Evolutionary conservation across 2,888 invertebrate genomes (phyloP).

Genomic region (Eudemis profundana): DNA sequence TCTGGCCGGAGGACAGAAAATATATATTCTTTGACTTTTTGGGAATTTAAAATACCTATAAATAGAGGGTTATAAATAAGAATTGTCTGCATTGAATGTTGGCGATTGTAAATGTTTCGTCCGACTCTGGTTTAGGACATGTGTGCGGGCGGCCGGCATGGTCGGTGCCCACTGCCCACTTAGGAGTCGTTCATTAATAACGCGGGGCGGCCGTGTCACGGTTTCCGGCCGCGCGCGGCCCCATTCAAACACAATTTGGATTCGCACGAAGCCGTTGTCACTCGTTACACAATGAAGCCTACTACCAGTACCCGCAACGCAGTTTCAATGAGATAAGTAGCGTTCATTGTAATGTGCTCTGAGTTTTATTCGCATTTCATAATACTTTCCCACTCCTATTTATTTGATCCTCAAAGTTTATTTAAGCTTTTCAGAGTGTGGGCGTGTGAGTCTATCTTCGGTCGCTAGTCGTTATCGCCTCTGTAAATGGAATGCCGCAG

Average conservation of each 20-base stretch:
- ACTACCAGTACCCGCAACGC: constrained; percentile 54
- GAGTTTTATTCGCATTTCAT: constrained; percentile 11
- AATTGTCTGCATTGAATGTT: background rate
- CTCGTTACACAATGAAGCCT: constrained; percentile 61
- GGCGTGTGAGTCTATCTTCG: constrained; percentile 30
- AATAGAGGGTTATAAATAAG: too few relatives aligned
- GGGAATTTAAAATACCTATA: too few relatives aligned
- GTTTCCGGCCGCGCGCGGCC: constrained; percentile 71
- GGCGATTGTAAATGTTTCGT: constrained; percentile 16
- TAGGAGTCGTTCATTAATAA: constrained; percentile 68
- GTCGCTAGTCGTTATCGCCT: constrained; percentile 20
- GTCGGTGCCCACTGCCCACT: constrained; percentile 26
- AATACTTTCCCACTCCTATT: constrained; percentile 24
- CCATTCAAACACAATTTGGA: constrained; percentile 76
- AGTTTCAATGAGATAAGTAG: constrained; percentile 48
- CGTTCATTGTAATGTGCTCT: constrained; percentile 13
- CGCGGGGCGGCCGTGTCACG: constrained; percentile 73
- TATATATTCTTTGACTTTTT: too few relatives aligned
- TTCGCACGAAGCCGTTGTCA: constrained; percentile 66
- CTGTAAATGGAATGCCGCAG: constrained; percentile 26
- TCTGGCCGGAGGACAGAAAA: too few relatives aligned
- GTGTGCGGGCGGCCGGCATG: constrained; percentile 33
- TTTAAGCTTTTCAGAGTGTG: constrained; percentile 18
- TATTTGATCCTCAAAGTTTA: constrained; percentile 13
- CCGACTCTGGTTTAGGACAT: constrained; percentile 31